Base-by-base conservation (phyloP, 1,140 invertebrate species). In the Belonocnema kinseyi region DNA sequence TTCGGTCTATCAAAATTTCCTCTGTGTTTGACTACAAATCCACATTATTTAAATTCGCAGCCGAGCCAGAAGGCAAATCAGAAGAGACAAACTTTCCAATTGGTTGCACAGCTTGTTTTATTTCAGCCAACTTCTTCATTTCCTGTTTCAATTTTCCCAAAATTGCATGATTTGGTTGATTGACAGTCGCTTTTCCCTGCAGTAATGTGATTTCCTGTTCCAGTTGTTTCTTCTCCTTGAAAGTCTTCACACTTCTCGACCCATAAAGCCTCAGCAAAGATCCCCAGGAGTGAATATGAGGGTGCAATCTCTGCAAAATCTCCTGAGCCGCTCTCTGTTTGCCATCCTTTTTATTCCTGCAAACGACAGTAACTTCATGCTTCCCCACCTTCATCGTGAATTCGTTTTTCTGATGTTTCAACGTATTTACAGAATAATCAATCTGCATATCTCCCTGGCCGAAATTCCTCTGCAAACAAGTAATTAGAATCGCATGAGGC, bases 261-360 rank as follows among this genome's bases (percentile, higher is more conserved):
- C 98, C 98, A 90, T 99, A 99, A 21, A 99, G 92, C 12, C 97
- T 93, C 10, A 99, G 89, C 40, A 99, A 92, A 0, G 97, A 98
- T 53, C 98, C 98, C 97, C 98, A 99, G n/a, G 95, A 97, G 13
- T 94, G 94, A 53, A 99, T 96, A 87, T 99, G 97, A 1, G 98
- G 97, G 92, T 99, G 98, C 40, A 98, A 90, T 82, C 94, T 93
- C 90, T 98, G 96, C 50, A 99, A 89, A 82, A 99, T 98, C n/a
- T 96, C 95, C 91, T 99, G 98, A 16, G 98, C 97, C 13, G 98
- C 98, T 83, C 96, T 92, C 88, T 99, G 98, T 90, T 99, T 99
- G n/a, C 98, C 98, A 85, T 98, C 98, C 85, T 97, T 95, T 91
- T 99, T 99, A 91, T 99, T 99, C 86, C 97, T 97, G 89, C 98